Base-by-base conservation (phyloP, 1,140 invertebrate species). In the Eurytemora carolleeae region DNA sequence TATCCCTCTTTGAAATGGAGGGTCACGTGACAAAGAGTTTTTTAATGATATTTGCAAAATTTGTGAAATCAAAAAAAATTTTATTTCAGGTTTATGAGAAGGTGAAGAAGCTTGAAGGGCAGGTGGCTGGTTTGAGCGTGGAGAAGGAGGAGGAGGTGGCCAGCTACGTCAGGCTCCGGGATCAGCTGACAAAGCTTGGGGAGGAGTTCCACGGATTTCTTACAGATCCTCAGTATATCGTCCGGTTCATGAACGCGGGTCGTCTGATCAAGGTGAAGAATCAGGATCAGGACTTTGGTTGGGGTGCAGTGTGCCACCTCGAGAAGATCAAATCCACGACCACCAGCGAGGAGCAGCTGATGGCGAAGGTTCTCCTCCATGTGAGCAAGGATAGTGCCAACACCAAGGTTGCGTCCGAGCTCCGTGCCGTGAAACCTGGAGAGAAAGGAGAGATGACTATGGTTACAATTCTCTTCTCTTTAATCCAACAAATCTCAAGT, bases 231-330 rank as follows among this genome's bases (percentile, higher is more conserved):
- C 78, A 87, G 68, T 89, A 95, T 72, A 72, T 97, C 17, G 75
- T 95, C 56, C 91, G 91, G 0, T 98, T 96, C 75, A 73, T 98
- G 63, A 88, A 96, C 71, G 84, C 90, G 0, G 95, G 95, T 2
- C 76, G 95, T 67, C 74, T 98, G 67, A 77, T 98, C 2, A 88
- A 92, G 83, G 79, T 95, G 1, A 87, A 89, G 75, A 85, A 83
- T 67, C 83, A 83, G 57, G 80, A 83, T 0, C 76, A 86, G 62
- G 84, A 91, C 70, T 98, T 92, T 73, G 93, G 92, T 66, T 98
- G 94, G 93, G 91, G 91, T 26, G 86, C 92, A 22, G 80, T 98
- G 53, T 79, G 98, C 0, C 95, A 93, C 72, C 95, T 91, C 68
- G 85, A 87, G 67, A 89, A 88, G 67, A 75, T 82, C 3, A 69